A percentile compares a stretch with the other conserved stretches of the same genome.
Conservation (phyloP, 2,797 vertebrate genomes). For the Orestias chungarensis region DNA sequence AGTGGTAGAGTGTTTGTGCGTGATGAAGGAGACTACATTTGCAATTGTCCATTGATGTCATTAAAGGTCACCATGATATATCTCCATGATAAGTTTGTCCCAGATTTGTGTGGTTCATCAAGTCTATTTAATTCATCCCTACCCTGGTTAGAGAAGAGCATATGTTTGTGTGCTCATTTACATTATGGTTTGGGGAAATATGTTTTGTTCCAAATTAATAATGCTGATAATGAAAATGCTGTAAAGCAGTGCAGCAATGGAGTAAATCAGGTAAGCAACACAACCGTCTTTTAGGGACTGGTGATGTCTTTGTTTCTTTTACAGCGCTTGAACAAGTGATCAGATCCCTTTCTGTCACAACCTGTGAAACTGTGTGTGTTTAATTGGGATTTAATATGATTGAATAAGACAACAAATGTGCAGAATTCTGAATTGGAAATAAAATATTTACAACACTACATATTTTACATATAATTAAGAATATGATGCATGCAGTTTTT, state of each 20-base stretch:
- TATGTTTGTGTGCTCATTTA: neutral
- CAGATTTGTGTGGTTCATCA: neutral
- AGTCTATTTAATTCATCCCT: neutral
- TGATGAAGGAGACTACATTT: neutral
- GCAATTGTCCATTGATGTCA: neutral
- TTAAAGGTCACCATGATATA: neutral
- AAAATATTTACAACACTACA: too few species aligned
- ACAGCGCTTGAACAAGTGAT: too few species aligned
- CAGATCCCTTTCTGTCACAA: too few species aligned
- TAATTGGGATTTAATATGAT: too few species aligned
- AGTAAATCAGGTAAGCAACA: too few species aligned
- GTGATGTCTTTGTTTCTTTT: neutral
- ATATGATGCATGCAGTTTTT: too few species aligned
- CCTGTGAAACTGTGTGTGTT: too few species aligned
- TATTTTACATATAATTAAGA: too few species aligned
- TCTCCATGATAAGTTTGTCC: neutral
- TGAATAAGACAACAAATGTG: too few species aligned
- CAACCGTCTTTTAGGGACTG: neutral
- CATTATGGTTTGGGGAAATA: neutral
- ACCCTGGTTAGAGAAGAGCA: neutral
- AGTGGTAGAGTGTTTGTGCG: conserved; percentile 12
- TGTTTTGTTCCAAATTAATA: neutral
- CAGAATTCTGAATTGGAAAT: too few species aligned
- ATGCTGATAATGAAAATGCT: neutral
- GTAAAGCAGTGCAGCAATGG: neutral